Evolutionary conservation across 1,140 invertebrate species (phyloP).

Genomic region (Phenacoccus solenopsis): DNA sequence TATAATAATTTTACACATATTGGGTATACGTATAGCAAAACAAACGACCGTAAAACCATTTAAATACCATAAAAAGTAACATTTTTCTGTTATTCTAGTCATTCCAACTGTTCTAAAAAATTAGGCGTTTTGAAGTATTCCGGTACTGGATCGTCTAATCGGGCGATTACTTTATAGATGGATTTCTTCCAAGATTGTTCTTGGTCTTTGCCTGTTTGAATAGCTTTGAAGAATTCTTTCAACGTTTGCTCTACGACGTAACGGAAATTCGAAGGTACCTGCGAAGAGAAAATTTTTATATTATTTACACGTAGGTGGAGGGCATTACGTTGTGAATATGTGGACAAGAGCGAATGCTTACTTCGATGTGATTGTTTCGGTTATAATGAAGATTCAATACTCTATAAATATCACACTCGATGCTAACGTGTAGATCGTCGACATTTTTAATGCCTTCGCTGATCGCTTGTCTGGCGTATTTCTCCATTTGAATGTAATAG

Average conservation of each 20-base stretch:
- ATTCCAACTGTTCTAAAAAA: slow-evolving; percentile 97
- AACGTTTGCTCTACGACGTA: slow-evolving; percentile 93
- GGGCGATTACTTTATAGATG: slow-evolving; percentile 99
- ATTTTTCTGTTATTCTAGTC: slow-evolving; percentile 33
- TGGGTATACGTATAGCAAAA: too few relatives aligned
- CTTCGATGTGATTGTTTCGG: slow-evolving; percentile 99
- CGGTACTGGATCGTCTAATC: slow-evolving; percentile 94
- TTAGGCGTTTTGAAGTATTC: slow-evolving; percentile 99
- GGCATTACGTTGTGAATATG: too few relatives aligned
- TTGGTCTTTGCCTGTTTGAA: slow-evolving; percentile 85
- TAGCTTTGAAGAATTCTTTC: slow-evolving; percentile 95
- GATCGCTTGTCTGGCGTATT: slow-evolving; percentile 94
- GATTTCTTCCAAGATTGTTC: slow-evolving; percentile 99
- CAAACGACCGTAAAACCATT: too few relatives aligned
- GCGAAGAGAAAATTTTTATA: slow-evolving; percentile 25
- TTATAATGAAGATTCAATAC: slow-evolving; percentile 99
- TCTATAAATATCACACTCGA: slow-evolving; percentile 93
- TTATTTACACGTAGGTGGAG: too few relatives aligned
- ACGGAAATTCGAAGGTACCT: slow-evolving; percentile 96
- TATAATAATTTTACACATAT: background rate
- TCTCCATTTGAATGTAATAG: slow-evolving; percentile 99
- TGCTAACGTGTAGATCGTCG: slow-evolving; percentile 85
- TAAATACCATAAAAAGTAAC: too few relatives aligned
- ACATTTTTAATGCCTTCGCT: slow-evolving; percentile 87
- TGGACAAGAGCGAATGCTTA: too few relatives aligned